These are phyloP conservation scores for Plectrocnemia conspersa DNA, from an alignment of 1,140 invertebrate species.

Conservation along the genomic window DNA sequence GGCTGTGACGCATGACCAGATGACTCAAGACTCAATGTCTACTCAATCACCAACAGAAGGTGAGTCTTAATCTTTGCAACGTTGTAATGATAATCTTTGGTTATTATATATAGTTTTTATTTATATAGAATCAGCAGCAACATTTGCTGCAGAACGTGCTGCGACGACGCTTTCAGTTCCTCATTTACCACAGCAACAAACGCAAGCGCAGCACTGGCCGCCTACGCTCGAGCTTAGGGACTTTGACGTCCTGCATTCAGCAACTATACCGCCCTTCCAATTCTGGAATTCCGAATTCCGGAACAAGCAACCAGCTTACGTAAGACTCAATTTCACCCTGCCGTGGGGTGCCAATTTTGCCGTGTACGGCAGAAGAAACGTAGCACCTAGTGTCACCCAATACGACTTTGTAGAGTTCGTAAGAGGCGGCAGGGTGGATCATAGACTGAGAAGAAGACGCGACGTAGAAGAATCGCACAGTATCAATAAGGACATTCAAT, in stretches of 20 bases:
- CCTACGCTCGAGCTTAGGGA: conserved; percentile 74
- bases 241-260: conserved; percentile 73
- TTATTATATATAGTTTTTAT: conserved; percentile 2
- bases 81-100: background rate
- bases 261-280: conserved; percentile 78
- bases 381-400: conserved; percentile 89
- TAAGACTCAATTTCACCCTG: conserved; percentile 84
- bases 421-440: conserved; percentile 73
- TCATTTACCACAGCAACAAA: conserved; percentile 59
- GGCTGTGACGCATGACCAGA: conserved; percentile 77
- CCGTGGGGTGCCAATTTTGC: conserved; percentile 89
- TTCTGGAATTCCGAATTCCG: conserved; percentile 90
- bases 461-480: conserved; percentile 34
- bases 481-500: conserved; percentile 22
- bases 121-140: conserved; percentile 51
- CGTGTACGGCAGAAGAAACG: conserved; percentile 86
- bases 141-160: conserved; percentile 48
- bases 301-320: conserved; percentile 82
- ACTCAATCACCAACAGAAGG: conserved; percentile 71
- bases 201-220: conserved; percentile 67
- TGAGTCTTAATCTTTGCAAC: conserved; percentile 39
- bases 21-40: conserved; percentile 65
- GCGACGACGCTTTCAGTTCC: conserved; percentile 51
- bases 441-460: conserved; percentile 59
- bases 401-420: conserved; percentile 94